These are phyloP conservation scores for Lasioglossum lativentre DNA, from an alignment of 2,888 invertebrate species.

Conservation along the genomic window DNA sequence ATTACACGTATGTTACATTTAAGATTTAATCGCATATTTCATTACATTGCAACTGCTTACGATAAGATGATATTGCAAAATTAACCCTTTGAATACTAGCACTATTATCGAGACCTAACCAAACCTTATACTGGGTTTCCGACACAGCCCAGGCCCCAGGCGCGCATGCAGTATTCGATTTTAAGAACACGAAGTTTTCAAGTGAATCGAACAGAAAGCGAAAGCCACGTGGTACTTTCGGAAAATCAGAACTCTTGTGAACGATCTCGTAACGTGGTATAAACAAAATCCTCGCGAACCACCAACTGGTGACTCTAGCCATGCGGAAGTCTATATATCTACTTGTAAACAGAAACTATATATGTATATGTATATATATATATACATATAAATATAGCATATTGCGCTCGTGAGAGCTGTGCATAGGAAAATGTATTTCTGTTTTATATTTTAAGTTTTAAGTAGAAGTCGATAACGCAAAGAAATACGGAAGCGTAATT, in stretches of 20 bases:
- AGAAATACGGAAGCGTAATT: background rate
- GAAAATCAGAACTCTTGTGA: background rate
- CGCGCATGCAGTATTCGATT: background rate
- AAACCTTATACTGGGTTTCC: background rate
- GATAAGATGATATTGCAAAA: background rate
- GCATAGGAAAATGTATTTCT: background rate
- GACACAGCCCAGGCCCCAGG: background rate
- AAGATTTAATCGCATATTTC: background rate
- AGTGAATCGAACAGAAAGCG: background rate
- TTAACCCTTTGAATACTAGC: background rate
- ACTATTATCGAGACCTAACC: slow-evolving; percentile 3
- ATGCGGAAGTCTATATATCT: background rate
- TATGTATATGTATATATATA: too few species aligned
- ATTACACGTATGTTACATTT: background rate
- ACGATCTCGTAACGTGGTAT: background rate
- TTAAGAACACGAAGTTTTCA: background rate
- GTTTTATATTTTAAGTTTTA: background rate
- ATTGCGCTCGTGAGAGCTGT: background rate
- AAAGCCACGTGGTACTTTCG: background rate
- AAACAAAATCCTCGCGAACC: background rate
- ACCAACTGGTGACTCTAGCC: background rate
- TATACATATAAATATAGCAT: too few species aligned
- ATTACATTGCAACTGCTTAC: background rate
- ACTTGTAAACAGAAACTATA: slow-evolving; percentile 10
- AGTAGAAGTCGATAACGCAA: too few species aligned